Percentiles rank a stretch among this genome's conserved stretches.
phyloP scores from a whole-genome alignment of 2,113 vertebrate species.

The Tetraodon nigroviridis region DNA sequence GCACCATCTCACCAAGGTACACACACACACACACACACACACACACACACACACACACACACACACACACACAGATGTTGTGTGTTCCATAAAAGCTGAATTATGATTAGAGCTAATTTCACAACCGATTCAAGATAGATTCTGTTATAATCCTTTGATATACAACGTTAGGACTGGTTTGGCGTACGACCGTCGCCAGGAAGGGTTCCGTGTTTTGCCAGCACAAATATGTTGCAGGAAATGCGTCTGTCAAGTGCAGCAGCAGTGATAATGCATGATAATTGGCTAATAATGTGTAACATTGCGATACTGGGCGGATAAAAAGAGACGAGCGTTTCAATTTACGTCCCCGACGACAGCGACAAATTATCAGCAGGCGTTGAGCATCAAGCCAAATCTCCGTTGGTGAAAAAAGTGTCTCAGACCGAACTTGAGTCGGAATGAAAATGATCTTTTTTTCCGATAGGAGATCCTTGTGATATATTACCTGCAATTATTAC shows the following conservation, averaged over 20 bases:
- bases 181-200: too few species aligned
- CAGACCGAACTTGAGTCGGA: too few species aligned
- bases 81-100: background rate
- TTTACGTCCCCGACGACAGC: background rate
- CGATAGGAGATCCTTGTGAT: background rate
- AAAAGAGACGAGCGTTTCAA: background rate
- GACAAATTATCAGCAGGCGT: background rate
- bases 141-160: too few species aligned
- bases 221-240: too few species aligned
- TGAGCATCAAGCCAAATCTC: background rate
- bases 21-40: constrained; percentile 6
- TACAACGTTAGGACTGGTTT: too few species aligned
- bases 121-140: too few species aligned
- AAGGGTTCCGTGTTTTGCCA: too few species aligned
- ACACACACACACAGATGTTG: background rate
- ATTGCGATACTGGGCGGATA: background rate
- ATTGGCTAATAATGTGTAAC: constrained; percentile 1
- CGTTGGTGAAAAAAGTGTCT: background rate
- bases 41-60: constrained; percentile 7
- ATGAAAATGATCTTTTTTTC: background rate
- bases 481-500: background rate
- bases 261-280: too few species aligned
- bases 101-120: too few species aligned
- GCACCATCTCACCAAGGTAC: constrained; percentile 94
- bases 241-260: too few species aligned